Evolutionary conservation across 2,888 invertebrate genomes (phyloP).

Genomic region (Chrysodeixis includens): DNA sequence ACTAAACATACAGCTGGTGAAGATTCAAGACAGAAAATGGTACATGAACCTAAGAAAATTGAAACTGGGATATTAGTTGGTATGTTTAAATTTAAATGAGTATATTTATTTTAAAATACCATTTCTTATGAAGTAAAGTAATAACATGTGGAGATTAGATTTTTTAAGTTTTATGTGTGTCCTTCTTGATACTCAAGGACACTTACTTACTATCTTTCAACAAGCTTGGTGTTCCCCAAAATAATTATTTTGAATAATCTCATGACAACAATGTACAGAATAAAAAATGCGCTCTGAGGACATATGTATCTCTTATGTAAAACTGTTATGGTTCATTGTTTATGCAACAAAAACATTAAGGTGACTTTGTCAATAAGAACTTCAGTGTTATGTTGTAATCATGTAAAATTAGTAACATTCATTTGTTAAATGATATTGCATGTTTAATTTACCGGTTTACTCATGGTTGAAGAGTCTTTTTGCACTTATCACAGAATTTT

Average conservation of each 20-base stretch:
- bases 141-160: too few relatives aligned
- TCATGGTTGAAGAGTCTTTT: slow-evolving; percentile 31
- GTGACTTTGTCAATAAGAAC: not conserved
- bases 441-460: slow-evolving; percentile 37
- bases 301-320: not conserved
- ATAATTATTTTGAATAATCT: not conserved
- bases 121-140: too few relatives aligned
- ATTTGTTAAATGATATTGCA: not conserved
- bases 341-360: slow-evolving; percentile 4
- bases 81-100: slow-evolving; percentile 55
- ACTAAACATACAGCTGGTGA: slow-evolving; percentile 52
- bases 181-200: too few relatives aligned
- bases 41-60: slow-evolving; percentile 84
- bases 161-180: too few relatives aligned
- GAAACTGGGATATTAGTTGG: slow-evolving; percentile 85
- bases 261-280: too few relatives aligned
- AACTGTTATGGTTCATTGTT: not conserved
- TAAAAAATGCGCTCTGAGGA: not conserved
- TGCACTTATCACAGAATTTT: slow-evolving; percentile 24
- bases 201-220: too few relatives aligned
- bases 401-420: not conserved
- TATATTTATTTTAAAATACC: too few relatives aligned
- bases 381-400: not conserved
- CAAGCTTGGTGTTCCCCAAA: not conserved
- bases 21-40: slow-evolving; percentile 74